Evolutionary conservation across 2,797 vertebrate genomes (phyloP).

Genomic region (Vespertilio murinus): DNA sequence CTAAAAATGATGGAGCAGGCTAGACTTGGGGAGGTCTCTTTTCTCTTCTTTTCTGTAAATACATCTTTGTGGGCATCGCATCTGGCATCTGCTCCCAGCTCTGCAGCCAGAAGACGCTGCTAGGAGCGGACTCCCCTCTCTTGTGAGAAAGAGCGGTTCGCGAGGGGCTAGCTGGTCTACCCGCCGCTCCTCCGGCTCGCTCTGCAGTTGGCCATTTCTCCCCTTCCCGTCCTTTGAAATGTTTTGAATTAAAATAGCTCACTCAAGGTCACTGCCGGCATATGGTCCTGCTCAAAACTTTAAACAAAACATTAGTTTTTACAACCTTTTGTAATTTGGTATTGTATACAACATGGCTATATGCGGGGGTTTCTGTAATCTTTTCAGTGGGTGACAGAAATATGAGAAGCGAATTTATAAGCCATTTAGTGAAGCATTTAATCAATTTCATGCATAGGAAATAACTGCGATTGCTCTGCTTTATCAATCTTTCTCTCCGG

Average conservation of each 20-base stretch:
- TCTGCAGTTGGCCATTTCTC: slow-evolving; percentile 82
- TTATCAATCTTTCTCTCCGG: slow-evolving; percentile 86
- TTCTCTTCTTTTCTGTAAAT: slow-evolving; percentile 62
- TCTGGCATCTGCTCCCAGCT: slow-evolving; percentile 58
- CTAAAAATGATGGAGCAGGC: slow-evolving; percentile 75
- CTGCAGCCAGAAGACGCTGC: slow-evolving; percentile 50
- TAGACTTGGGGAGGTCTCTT: slow-evolving; percentile 70
- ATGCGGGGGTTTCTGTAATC: slow-evolving; percentile 87
- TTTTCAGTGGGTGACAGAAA: slow-evolving; percentile 91
- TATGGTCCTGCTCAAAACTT: slow-evolving; percentile 90
- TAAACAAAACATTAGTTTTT: slow-evolving; percentile 91
- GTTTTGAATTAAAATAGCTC: slow-evolving; percentile 91
- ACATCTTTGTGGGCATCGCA: slow-evolving; percentile 52
- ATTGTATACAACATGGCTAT: slow-evolving; percentile 89
- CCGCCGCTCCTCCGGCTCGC: slow-evolving; percentile 76
- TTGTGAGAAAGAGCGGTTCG: slow-evolving; percentile 47
- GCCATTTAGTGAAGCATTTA: slow-evolving; percentile 90
- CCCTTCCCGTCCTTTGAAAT: slow-evolving; percentile 83
- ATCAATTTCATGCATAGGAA: slow-evolving; percentile 91
- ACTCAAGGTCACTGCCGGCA: slow-evolving; percentile 88
- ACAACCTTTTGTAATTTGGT: slow-evolving; percentile 90
- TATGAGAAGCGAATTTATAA: slow-evolving; percentile 90
- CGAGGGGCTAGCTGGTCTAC: slow-evolving; percentile 58
- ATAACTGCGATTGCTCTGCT: slow-evolving; percentile 86
- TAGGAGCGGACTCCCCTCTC: slow-evolving; percentile 29